Evolutionary conservation across 2,888 invertebrate species (phyloP).

Genomic region (Omphaloscelis lunosa): DNA sequence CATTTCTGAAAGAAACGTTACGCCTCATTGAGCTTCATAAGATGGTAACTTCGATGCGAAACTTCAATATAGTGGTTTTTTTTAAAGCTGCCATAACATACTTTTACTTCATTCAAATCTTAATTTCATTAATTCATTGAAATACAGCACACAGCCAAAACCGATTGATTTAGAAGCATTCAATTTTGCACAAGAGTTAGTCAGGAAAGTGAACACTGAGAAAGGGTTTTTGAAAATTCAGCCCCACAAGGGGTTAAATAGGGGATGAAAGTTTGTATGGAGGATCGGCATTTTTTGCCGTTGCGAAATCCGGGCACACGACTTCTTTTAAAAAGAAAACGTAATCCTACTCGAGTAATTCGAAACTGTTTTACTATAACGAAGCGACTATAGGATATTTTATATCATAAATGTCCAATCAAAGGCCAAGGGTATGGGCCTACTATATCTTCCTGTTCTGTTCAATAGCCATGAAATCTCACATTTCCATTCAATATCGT

Average conservation of each 20-base stretch:
- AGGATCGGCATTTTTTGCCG: neutral
- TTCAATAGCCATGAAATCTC: slow-evolving; percentile 5
- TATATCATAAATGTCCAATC: neutral
- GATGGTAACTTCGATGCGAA: neutral
- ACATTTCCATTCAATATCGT: slow-evolving; percentile 24
- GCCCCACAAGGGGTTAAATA: neutral
- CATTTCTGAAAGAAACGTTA: neutral
- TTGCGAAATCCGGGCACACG: neutral
- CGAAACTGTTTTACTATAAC: neutral
- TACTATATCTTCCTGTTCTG: slow-evolving; percentile 1
- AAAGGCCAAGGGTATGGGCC: neutral
- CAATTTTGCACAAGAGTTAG: neutral
- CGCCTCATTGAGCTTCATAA: neutral
- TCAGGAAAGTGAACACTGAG: neutral
- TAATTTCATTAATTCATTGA: neutral
- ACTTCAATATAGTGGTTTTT: too few species aligned
- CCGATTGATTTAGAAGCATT: neutral
- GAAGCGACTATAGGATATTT: neutral
- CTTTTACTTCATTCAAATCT: neutral
- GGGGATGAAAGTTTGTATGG: neutral
- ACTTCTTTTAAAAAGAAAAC: neutral
- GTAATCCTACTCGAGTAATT: neutral
- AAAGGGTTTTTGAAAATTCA: neutral
- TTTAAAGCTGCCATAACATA: neutral
- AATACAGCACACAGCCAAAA: neutral